These are phyloP conservation scores for Columba janthina DNA, from an alignment of 2,113 vertebrate species.

Conservation along the genomic window DNA sequence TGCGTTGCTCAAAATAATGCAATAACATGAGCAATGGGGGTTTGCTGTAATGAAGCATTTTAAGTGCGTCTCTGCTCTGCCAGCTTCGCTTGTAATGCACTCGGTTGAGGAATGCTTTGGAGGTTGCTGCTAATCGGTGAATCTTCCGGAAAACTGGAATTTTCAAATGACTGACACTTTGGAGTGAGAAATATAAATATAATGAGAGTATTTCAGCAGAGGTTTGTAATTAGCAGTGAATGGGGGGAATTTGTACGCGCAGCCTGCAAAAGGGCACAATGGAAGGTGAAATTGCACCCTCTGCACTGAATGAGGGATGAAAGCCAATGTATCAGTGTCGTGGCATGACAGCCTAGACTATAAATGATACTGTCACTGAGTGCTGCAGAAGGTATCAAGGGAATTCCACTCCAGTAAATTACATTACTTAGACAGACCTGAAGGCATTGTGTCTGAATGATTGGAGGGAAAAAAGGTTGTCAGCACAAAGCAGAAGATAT, in stretches of 20 bases:
- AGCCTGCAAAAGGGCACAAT: conserved; percentile 68
- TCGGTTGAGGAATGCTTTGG: conserved; percentile 73
- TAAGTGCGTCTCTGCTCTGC: conserved; percentile 60
- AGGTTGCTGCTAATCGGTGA: conserved; percentile 77
- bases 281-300: conserved; percentile 78
- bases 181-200: conserved; percentile 73
- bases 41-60: conserved; percentile 72
- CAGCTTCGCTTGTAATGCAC: conserved; percentile 60
- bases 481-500: conserved; percentile 67
- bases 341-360: conserved; percentile 75
- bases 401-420: conserved; percentile 85
- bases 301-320: conserved; percentile 70
- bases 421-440: conserved; percentile 84
- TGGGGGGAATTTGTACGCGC: conserved; percentile 71
- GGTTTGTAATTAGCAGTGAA: conserved; percentile 80
- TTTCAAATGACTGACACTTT: conserved; percentile 77
- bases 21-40: conserved; percentile 73
- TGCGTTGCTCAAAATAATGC: conserved; percentile 48
- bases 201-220: conserved; percentile 73
- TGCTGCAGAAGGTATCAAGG: conserved; percentile 75
- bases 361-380: conserved; percentile 84
- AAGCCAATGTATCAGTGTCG: conserved; percentile 79
- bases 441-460: conserved; percentile 79
- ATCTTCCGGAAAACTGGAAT: conserved; percentile 69
- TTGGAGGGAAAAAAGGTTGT: conserved; percentile 73